Evolutionary conservation across 1,140 invertebrate genomes (phyloP).

Genomic region (Pogonomyrmex barbatus): DNA sequence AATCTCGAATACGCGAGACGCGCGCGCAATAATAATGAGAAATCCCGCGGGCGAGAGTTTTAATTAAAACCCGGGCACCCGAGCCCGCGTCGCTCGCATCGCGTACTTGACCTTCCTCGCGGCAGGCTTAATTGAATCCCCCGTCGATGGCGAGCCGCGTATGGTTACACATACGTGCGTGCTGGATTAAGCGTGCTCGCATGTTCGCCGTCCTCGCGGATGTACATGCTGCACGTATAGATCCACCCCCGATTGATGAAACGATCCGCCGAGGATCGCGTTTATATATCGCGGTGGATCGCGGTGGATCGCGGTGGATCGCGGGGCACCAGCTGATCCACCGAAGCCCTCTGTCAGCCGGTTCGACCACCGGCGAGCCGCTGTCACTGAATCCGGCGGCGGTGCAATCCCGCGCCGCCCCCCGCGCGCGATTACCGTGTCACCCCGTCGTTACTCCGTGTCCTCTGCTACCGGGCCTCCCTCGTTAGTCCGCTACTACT

Average conservation of each 20-base stretch:
- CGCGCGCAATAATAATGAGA: slow-evolving; percentile 39
- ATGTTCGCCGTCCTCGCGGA: slow-evolving; percentile 42
- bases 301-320: slow-evolving; percentile 7
- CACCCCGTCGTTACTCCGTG: too few relatives aligned
- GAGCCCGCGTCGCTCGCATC: slow-evolving; percentile 51
- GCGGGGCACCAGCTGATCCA: slow-evolving; percentile 38
- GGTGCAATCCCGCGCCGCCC: not conserved
- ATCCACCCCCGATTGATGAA: not conserved
- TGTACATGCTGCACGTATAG: slow-evolving; percentile 24
- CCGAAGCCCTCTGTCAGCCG: slow-evolving; percentile 7
- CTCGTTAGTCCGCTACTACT: slow-evolving; percentile 25
- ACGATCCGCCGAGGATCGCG: not conserved
- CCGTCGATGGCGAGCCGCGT: slow-evolving; percentile 38
- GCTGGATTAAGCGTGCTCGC: slow-evolving; percentile 53
- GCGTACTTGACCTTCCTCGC: slow-evolving; percentile 73
- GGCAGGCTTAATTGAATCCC: slow-evolving; percentile 67
- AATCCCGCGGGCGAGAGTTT: slow-evolving; percentile 58
- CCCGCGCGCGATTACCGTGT: not conserved
- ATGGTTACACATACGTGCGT: slow-evolving; percentile 64
- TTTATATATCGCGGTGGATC: slow-evolving; percentile 4
- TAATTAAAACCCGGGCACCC: slow-evolving; percentile 67
- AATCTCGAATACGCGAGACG: slow-evolving; percentile 60
- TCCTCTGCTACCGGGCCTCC: not conserved
- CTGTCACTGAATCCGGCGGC: not conserved
- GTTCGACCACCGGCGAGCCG: not conserved